These are phyloP conservation scores for Eulemur albifrons DNA, from an alignment of 2,797 vertebrate genomes.

Conservation along the genomic window DNA sequence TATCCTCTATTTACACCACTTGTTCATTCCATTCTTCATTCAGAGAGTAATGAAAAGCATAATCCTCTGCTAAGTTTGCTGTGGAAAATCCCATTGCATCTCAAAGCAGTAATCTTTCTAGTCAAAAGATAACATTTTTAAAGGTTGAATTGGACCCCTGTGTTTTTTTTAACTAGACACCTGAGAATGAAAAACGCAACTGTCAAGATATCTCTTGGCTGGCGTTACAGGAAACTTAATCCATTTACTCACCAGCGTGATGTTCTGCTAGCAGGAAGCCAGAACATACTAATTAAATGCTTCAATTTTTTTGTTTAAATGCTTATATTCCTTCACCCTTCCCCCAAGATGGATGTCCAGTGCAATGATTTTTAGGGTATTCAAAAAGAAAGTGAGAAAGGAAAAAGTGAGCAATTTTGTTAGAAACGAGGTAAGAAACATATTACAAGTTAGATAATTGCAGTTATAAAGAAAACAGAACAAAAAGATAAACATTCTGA, in stretches of 20 bases:
- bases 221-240: conserved; percentile 83
- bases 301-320: conserved; percentile 82
- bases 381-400: conserved; percentile 16
- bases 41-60: conserved; percentile 57
- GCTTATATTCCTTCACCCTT: not conserved
- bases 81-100: conserved; percentile 75
- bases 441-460: conserved; percentile 36
- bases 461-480: conserved; percentile 52
- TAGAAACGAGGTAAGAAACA: conserved; percentile 60
- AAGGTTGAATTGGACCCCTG: conserved; percentile 80
- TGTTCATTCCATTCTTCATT: conserved; percentile 66
- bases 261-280: conserved; percentile 79
- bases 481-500: conserved; percentile 41
- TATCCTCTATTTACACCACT: conserved; percentile 63
- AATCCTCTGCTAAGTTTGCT: conserved; percentile 70
- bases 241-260: conserved; percentile 82
- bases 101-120: conserved; percentile 79
- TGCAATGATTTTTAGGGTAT: conserved; percentile 59
- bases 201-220: conserved; percentile 82
- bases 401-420: not conserved
- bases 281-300: conserved; percentile 83
- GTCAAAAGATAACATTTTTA: conserved; percentile 81
- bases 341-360: conserved; percentile 12
- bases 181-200: conserved; percentile 81
- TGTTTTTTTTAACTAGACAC: conserved; percentile 83